phyloP scores from a whole-genome alignment of 2,113 vertebrate species.

The Felis chaus region DNA sequence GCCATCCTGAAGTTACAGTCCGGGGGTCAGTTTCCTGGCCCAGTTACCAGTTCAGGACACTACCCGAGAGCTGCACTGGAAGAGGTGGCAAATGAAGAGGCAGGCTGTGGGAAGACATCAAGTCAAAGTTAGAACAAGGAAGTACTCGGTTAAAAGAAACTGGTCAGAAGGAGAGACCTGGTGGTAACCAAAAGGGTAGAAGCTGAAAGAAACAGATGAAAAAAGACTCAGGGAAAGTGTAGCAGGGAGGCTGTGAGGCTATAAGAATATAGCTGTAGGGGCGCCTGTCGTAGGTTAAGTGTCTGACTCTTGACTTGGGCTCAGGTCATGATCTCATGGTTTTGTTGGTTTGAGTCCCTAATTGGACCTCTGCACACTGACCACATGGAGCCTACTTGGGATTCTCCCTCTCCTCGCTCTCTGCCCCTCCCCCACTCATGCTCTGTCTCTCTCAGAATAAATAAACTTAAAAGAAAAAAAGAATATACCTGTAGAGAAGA shows the following conservation, averaged over 20 bases:
- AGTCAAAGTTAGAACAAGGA: background rate
- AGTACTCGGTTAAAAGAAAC: background rate
- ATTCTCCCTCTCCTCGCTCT: too few species aligned
- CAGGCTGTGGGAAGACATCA: background rate
- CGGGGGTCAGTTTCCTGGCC: background rate
- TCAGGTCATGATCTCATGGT: too few species aligned
- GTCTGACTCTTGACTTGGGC: too few species aligned
- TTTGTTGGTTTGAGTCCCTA: too few species aligned
- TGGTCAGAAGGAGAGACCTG: background rate
- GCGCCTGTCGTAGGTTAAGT: too few species aligned
- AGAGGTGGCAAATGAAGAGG: background rate
- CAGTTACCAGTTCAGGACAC: too few species aligned
- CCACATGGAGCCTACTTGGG: too few species aligned
- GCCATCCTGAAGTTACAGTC: background rate
- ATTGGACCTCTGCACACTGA: too few species aligned
- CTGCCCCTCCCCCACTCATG: too few species aligned
- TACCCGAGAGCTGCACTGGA: background rate
- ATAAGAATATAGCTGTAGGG: background rate
- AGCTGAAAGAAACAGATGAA: background rate
- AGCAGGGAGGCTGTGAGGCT: background rate
- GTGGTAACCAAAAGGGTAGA: background rate
- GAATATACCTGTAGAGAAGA: background rate
- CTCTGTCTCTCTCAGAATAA: too few species aligned
- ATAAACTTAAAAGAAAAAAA: background rate
- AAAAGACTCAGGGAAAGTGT: background rate